Evolutionary conservation across 2,113 vertebrate genomes (phyloP), one percentile per base, ranked within the genome.

Genomic region (Campylorhamphus procurvoides): DNA sequence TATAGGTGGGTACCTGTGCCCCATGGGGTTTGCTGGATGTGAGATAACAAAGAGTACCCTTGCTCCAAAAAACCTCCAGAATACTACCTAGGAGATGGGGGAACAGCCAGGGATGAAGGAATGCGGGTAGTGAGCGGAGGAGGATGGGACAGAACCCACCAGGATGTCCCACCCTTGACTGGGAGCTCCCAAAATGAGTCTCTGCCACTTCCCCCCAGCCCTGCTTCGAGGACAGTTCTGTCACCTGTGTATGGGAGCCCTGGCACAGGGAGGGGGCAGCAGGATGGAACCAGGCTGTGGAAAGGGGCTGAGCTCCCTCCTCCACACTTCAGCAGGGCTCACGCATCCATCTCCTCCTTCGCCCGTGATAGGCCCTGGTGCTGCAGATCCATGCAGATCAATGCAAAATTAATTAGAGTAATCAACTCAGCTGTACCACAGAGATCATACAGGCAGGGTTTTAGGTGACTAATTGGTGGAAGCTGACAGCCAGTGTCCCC

Each of bases 391-490:
- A 93, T 97, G 96, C 58, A 42, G 96, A 97, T 98, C 97, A 81
- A 98, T 98, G 98, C 96, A 98, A 98, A 98, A 98, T 98, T 98
- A 98, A 98, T 98, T 98, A 98, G 97, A 98, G 97, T 98, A 98
- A 98, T 98, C 98, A 98, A 98, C 96, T 98, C 88, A 81, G 97
- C 97, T 90, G 90, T 92, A 96, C 95, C 93, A 73, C 44, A 60
- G 96, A 97, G 95, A 96, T 98, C 96, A 95, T 96, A 95, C 96
- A 96, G 95, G 91, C 94, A 77, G 96, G 97, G 94, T 96, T 98
- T 96, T 95, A 94, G 96, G 97, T 97, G 98, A 97, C 97, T 98
- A 98, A 98, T 98, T 98, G 97, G 97, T 97, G 95, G 96, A 97
- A 96, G 97, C 97, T 97, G 96, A 97, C 97, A 97, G 96, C 90